Base-by-base conservation (phyloP, 2,113 vertebrate species). In the Psilopogon haemacephalus region DNA sequence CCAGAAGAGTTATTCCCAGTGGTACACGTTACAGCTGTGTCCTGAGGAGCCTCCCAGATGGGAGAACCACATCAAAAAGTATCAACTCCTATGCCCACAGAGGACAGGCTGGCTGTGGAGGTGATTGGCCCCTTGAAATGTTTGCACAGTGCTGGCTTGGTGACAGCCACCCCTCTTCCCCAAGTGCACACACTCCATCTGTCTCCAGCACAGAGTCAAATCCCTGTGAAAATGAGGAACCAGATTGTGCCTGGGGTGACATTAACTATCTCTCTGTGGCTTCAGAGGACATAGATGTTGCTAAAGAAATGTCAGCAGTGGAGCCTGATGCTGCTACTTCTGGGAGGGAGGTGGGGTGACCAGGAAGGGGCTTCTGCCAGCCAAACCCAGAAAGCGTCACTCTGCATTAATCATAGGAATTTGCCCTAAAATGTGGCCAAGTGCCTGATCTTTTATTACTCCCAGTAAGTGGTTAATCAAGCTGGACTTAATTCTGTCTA, bases 81-180 rank as follows among this genome's bases (percentile, higher is more conserved):
- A 42, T 24, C 58, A 68, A 6, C 19, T 54, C 42, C 16, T 2
- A 3, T 38, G 54, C 21, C 19, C 2, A 0, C 27, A 70, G 30
- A 27, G 15, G 19, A 69, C 35, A 58, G 52, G n/a, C 28, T 77
- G 50, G 30, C 60, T 73, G 64, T 62, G 64, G 60, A 69, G 12
- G 15, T 55, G 23, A 7, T n/a, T 46, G 65, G 42, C 33, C 35
- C 40, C 18, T 54, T 27, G 44, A 80, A 69, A 59, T 8, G 7
- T 33, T 56, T 55, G 16, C 4, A 1, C 52, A 54, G 69, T 9
- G 7, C 1, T 4, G 52, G 15, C 58, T 24, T 40, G 18, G 46
- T 0, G 0, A 58, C 1, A 1, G 24, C 46, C 3, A 0, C 15
- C 8, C 13, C 20, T 50, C 23, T 50, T 21, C 48, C 21, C 11